Conservation (phyloP, 2,888 invertebrate species). For the Amorpha juglandis region DNA sequence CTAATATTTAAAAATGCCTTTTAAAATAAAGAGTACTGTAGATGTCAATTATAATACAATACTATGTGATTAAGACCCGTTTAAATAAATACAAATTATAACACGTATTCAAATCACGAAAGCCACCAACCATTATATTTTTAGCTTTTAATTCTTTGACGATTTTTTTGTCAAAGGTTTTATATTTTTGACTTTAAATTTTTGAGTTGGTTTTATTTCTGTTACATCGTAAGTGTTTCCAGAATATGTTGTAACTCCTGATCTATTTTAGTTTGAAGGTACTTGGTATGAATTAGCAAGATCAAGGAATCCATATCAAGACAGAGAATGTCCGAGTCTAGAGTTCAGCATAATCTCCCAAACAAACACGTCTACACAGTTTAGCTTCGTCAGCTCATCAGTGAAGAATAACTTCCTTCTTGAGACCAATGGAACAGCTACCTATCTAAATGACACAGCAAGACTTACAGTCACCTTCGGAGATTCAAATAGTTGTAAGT, state of each 20-base stretch:
- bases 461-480: constrained; percentile 46
- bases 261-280: constrained; percentile 56
- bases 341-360: constrained; percentile 37
- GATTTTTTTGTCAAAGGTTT: too few relatives aligned
- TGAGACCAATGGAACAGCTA: constrained; percentile 45
- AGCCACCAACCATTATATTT: too few relatives aligned
- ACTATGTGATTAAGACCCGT: too few relatives aligned
- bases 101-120: too few relatives aligned
- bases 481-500: constrained; percentile 48
- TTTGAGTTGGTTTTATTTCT: too few relatives aligned
- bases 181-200: too few relatives aligned
- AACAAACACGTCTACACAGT: constrained; percentile 29
- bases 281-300: constrained; percentile 62
- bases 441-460: constrained; percentile 44
- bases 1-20: too few relatives aligned
- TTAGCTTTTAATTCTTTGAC: too few relatives aligned
- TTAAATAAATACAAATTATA: too few relatives aligned
- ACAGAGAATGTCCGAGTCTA: constrained; percentile 58
- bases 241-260: background rate
- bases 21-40: too few relatives aligned
- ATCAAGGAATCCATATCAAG: constrained; percentile 43
- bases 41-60: too few relatives aligned
- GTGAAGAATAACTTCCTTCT: constrained; percentile 60
- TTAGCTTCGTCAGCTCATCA: constrained; percentile 40
- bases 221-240: too few relatives aligned